phyloP scores from a whole-genome alignment of 2,797 vertebrate genomes.

The Melanogrammus aeglefinus region DNA sequence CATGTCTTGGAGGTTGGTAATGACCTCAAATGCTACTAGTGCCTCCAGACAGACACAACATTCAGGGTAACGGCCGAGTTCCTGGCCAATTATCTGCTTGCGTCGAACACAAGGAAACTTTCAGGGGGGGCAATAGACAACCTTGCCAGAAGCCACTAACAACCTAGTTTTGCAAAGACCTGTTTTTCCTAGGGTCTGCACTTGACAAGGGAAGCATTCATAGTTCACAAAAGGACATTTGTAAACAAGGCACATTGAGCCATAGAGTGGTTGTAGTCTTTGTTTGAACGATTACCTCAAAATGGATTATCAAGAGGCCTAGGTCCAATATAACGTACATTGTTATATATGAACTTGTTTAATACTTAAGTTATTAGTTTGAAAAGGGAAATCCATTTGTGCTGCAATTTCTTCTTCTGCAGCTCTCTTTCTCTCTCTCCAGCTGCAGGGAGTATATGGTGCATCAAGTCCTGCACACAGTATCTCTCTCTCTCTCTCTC shows the following conservation, averaged over 20 bases:
- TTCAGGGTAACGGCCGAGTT: slow-evolving; percentile 30
- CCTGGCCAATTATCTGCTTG: slow-evolving; percentile 32
- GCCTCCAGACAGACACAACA: slow-evolving; percentile 34
- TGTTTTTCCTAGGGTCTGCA: slow-evolving; percentile 17
- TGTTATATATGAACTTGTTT: neutral
- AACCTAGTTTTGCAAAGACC: slow-evolving; percentile 34
- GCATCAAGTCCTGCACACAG: no score
- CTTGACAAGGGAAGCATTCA: slow-evolving; percentile 7
- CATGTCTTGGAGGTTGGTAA: slow-evolving; percentile 29
- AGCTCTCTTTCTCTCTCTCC: no score
- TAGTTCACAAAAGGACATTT: slow-evolving; percentile 12
- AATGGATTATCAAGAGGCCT: neutral
- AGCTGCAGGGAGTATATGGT: no score
- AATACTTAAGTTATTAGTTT: neutral
- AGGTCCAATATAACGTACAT: neutral
- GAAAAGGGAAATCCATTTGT: neutral
- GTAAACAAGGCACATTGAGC: neutral
- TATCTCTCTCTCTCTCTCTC: neutral
- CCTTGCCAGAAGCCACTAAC: slow-evolving; percentile 48
- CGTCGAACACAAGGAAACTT: slow-evolving; percentile 23
- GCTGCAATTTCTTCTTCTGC: neutral
- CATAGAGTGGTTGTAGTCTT: neutral
- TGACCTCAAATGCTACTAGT: slow-evolving; percentile 32
- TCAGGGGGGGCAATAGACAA: slow-evolving; percentile 21
- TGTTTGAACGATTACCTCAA: slow-evolving; percentile 1